Evolutionary conservation across 2,888 invertebrate species (phyloP), one percentile per base, ranked within the genome.

Genomic region (Caenorhabditis wallacei): DNA sequence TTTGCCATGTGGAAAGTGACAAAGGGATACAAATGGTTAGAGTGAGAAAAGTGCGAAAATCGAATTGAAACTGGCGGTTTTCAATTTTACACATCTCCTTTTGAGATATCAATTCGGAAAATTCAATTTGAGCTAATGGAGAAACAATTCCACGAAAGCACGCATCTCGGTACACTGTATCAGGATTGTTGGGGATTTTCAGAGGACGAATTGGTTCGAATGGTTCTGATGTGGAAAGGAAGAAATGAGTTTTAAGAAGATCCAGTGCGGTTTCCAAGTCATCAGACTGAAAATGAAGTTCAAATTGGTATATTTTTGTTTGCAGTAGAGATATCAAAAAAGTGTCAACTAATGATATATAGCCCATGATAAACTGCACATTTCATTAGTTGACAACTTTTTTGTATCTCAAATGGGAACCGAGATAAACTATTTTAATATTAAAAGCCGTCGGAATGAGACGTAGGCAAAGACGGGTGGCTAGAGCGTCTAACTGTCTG

Each of bases 141-240:
- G 78, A 53, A n/a, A 82, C 78, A 11, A 82, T 78, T 54, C 78
- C 78, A 20, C 82, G 66, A 53, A 82, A 82, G 30, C 82, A 82
- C 0, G 82, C 82, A 30, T 82, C 82, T 7, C 78, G 54, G 53
- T 63, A 82, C 37, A 72, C 59, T 1, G 54, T 59, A 46, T 81
- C 81, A 13, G 69, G 30, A 0, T 35, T 46, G 18, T 10, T 54
- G 8, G 30, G 40, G 4, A 11, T 20, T 22, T 43, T 43, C 0
- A 10, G 18, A 5, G 7, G 11, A 4, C 8, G 13, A 13, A 8
- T 2, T 2, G 61, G 61, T 1, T 56, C 40, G 0, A 59, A 37
- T 1, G 30, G 30, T 5, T 78, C 72, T 13, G 57, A 40, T 7
- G 59, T 46, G 20, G 68, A 18, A 5, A 78, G 40, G 40, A 78